These are phyloP conservation scores for Sinella curviseta DNA, from an alignment of 1,140 invertebrate species.

Conservation along the genomic window DNA sequence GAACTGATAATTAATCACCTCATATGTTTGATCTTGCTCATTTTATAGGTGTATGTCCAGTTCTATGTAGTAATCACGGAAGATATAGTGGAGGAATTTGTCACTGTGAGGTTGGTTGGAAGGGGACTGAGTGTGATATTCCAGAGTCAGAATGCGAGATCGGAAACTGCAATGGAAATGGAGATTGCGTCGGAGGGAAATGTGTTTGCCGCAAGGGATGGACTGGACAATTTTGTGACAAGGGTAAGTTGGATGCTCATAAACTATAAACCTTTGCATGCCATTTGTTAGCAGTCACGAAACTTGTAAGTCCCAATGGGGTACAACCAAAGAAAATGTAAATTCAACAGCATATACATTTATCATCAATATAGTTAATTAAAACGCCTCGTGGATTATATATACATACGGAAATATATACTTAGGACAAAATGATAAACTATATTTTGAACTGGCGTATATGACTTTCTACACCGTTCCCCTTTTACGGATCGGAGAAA, in stretches of 20 bases:
- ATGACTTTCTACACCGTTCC: too few species aligned
- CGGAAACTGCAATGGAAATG: conserved; percentile 87
- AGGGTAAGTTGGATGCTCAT: conserved; percentile 66
- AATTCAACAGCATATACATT: too few species aligned
- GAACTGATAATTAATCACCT: background rate
- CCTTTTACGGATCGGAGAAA: too few species aligned
- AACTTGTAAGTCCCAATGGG: too few species aligned
- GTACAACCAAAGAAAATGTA: too few species aligned
- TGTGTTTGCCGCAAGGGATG: conserved; percentile 87
- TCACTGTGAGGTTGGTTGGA: conserved; percentile 95
- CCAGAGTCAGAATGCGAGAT: conserved; percentile 87
- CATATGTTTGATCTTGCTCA: conserved; percentile 3
- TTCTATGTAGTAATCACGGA: conserved; percentile 93
- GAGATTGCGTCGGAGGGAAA: conserved; percentile 81
- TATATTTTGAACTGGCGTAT: too few species aligned
- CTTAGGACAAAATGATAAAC: too few species aligned
- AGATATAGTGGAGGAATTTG: conserved; percentile 93
- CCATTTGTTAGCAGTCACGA: too few species aligned
- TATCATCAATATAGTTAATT: too few species aligned
- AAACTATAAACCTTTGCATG: too few species aligned
- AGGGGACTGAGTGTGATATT: conserved; percentile 92
- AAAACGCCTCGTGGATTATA: too few species aligned
- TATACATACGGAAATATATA: too few species aligned
- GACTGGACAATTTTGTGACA: conserved; percentile 81
- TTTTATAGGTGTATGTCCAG: conserved; percentile 83